Evolutionary conservation across 30 jellyfish, hydroid and myxozoan species (phyloP).

Genomic region (Aurelia sp.): DNA sequence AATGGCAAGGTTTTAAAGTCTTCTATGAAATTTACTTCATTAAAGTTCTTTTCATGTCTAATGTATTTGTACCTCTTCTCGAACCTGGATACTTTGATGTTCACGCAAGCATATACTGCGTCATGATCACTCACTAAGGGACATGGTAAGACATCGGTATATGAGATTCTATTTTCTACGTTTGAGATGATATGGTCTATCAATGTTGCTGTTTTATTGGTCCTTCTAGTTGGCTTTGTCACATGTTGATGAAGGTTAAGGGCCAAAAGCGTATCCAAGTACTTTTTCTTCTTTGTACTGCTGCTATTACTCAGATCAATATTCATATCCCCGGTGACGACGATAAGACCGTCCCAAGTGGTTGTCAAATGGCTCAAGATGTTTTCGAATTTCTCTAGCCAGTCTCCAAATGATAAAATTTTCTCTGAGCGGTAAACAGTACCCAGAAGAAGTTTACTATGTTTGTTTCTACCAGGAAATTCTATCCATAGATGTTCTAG

Average conservation of each 20-base stretch:
- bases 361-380: slow-evolving; percentile 4
- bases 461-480: slow-evolving; percentile 53
- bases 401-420: slow-evolving; percentile 48
- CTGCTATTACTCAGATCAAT: slow-evolving; percentile 26
- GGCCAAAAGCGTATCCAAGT: slow-evolving; percentile 45
- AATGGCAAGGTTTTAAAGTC: slow-evolving; percentile 63
- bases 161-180: not conserved
- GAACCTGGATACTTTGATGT: not conserved
- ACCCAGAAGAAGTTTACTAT: slow-evolving; percentile 66
- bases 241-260: slow-evolving; percentile 59
- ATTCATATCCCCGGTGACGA: slow-evolving; percentile 65
- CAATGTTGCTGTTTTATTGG: slow-evolving; percentile 54
- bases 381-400: slow-evolving; percentile 39
- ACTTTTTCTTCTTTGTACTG: slow-evolving; percentile 23
- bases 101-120: slow-evolving; percentile 31
- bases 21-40: slow-evolving; percentile 20
- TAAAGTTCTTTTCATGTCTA: slow-evolving; percentile 66
- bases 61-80: slow-evolving; percentile 49
- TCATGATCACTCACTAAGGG: slow-evolving; percentile 62
- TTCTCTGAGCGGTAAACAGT: slow-evolving; percentile 64
- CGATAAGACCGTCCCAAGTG: slow-evolving; percentile 21
- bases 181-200: slow-evolving; percentile 69
- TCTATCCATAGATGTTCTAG: slow-evolving; percentile 30
- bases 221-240: slow-evolving; percentile 56
- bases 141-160: slow-evolving; percentile 41